These are phyloP conservation scores for Atethmia centrago DNA, from an alignment of 2,888 invertebrate species.

Conservation along the genomic window DNA sequence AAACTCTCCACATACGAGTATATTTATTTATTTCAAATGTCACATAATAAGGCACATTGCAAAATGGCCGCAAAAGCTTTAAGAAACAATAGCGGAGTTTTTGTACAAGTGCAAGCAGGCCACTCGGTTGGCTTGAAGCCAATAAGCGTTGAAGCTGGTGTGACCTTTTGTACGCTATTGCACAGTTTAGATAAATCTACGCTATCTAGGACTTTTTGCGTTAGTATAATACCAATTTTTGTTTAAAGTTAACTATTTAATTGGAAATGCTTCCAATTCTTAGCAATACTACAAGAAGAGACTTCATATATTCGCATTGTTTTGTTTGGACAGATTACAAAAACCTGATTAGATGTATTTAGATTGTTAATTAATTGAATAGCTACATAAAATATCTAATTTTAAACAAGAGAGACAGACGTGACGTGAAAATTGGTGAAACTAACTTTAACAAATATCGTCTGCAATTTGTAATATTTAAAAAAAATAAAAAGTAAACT, in stretches of 20 bases:
- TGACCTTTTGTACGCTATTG: conserved; percentile 48
- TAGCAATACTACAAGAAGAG: background rate
- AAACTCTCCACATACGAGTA: background rate
- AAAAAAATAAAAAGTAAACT: too few species aligned
- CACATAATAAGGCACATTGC: conserved; percentile 9
- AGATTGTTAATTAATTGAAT: too few species aligned
- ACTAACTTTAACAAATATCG: too few species aligned
- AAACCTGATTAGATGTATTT: background rate
- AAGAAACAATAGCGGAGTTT: conserved; percentile 47
- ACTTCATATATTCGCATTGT: background rate
- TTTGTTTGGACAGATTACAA: background rate
- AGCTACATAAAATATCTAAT: background rate
- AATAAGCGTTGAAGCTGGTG: conserved; percentile 27
- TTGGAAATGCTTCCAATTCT: background rate
- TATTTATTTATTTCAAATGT: background rate
- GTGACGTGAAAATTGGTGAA: too few species aligned
- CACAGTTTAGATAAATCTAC: conserved; percentile 14
- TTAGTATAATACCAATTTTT: background rate
- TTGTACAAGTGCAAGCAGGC: conserved; percentile 33
- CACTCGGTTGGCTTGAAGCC: conserved; percentile 51
- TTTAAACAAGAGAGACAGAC: too few species aligned
- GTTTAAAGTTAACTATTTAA: background rate
- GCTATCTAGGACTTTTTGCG: background rate
- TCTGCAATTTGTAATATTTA: too few species aligned
- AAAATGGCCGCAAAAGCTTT: conserved; percentile 31